Conservation (phyloP, 2,113 vertebrate species). For the Nothobranchius furzeri region DNA sequence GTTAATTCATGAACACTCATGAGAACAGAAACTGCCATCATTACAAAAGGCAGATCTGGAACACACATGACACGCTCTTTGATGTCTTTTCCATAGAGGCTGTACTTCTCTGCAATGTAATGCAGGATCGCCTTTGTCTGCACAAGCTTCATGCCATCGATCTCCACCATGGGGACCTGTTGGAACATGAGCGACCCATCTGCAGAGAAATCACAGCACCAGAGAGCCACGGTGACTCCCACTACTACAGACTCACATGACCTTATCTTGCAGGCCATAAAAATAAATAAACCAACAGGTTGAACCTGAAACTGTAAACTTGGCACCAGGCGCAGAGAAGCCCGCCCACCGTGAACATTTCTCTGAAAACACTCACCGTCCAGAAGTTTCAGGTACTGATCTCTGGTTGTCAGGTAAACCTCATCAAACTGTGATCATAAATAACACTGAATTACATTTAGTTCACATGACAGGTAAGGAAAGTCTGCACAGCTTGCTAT, state of each 20-base stretch:
- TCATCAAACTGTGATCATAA: constrained; percentile 85
- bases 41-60: neutral
- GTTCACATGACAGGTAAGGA: neutral
- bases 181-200: constrained; percentile 86
- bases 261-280: no score
- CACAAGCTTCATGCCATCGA: constrained; percentile 89
- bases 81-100: constrained; percentile 85
- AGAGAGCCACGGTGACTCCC: neutral
- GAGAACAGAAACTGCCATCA: neutral
- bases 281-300: no score
- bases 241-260: no score
- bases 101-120: constrained; percentile 90
- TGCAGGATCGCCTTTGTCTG: constrained; percentile 87
- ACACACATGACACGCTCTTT: constrained; percentile 86
- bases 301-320: neutral
- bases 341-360: neutral
- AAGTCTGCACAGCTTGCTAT: neutral
- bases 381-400: constrained; percentile 83
- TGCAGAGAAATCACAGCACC: constrained; percentile 25
- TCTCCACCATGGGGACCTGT: constrained; percentile 91
- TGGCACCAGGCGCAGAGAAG: neutral
- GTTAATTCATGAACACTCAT: no score
- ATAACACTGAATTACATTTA: neutral
- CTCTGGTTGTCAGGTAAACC: constrained; percentile 78
- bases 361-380: constrained; percentile 72